Evolutionary conservation across 2,113 vertebrate genomes (phyloP), one percentile per base, ranked within the genome.

Genomic region (Atractosteus spatula): DNA sequence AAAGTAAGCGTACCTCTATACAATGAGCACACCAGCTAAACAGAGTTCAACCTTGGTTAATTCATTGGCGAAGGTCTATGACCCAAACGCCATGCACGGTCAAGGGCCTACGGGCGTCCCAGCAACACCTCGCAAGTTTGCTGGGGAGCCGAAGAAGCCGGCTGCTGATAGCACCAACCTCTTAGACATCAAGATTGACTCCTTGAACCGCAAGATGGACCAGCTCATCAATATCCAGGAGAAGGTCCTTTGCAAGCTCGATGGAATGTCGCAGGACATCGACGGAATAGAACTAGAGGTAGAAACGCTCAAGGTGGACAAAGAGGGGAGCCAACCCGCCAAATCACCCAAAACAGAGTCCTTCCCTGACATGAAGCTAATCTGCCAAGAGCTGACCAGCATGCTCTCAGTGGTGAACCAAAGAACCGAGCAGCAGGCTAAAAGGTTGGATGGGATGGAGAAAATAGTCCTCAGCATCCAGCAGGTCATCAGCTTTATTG

Each of bases 41-140:
- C 62, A 64, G 17, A 41, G 71, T 74, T 88, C 77, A 0, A 89
- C 86, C 72, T 67, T 94, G 62, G 93, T 94, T 69, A 94, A 90
- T 82, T 93, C 89, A 76, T 79, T 94, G 74, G 93, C 93, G 81
- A 94, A 92, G 83, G 89, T 90, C 66, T 92, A 93, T 0, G 87
- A 95, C 79, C 88, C 85, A 16, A 93, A 93, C 0, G 76, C 87
- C 76, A 89, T 94, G 65, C 91, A 88, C 8, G 89, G 71, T 72
- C 90, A 89, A 67, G 85, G 88, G 74, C 83, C 87, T 71, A 70
- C 67, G 64, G 66, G 55, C 79, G 75, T 70, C 16, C 77, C 63
- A 10, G 88, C 87, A 8, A 69, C 79, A 62, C 63, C 57, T 1
- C 85, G 84, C 76, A 65, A 78, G 72, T 87, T 80, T 3, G 74